A percentile compares a stretch with the other conserved stretches of the same genome.
Conservation (phyloP, 1,140 invertebrate species). For the Nasonia vitripennis region DNA sequence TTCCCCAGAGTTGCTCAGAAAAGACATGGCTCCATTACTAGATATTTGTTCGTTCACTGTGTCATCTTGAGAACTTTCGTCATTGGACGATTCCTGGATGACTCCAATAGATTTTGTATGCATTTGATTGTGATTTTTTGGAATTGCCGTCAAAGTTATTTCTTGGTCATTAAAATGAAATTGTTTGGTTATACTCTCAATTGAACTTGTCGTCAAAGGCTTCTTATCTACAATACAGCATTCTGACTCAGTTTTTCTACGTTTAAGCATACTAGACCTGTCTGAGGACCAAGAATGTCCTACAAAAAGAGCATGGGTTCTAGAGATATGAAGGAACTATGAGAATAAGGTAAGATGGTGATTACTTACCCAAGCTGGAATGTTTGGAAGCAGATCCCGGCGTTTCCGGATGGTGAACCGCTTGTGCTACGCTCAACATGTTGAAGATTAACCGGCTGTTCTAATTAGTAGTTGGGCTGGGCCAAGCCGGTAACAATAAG, state of each 20-base stretch:
- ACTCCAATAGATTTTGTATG: constrained; percentile 6
- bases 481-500: not conserved
- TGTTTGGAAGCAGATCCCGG: constrained; percentile 48
- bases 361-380: constrained; percentile 28
- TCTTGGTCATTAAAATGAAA: constrained; percentile 55
- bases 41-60: constrained; percentile 27
- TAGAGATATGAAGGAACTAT: not conserved
- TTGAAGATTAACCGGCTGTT: constrained; percentile 11
- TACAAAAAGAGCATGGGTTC: constrained; percentile 10
- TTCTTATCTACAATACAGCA: constrained; percentile 36
- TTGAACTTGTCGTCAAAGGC: not conserved
- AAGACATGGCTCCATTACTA: constrained; percentile 3
- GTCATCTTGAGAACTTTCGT: not conserved
- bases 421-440: constrained; percentile 47
- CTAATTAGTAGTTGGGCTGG: not conserved
- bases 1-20: constrained; percentile 44
- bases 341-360: not conserved
- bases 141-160: constrained; percentile 56
- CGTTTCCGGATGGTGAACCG: constrained; percentile 47
- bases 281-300: constrained; percentile 41
- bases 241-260: constrained; percentile 44
- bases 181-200: constrained; percentile 50
- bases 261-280: constrained; percentile 46
- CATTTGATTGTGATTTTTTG: constrained; percentile 39
- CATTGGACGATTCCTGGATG: not conserved